A percentile compares a stretch with the other conserved stretches of the same genome.
Evolutionary conservation across 1,140 invertebrate species (phyloP).

Genomic region (Papilio polytes): DNA sequence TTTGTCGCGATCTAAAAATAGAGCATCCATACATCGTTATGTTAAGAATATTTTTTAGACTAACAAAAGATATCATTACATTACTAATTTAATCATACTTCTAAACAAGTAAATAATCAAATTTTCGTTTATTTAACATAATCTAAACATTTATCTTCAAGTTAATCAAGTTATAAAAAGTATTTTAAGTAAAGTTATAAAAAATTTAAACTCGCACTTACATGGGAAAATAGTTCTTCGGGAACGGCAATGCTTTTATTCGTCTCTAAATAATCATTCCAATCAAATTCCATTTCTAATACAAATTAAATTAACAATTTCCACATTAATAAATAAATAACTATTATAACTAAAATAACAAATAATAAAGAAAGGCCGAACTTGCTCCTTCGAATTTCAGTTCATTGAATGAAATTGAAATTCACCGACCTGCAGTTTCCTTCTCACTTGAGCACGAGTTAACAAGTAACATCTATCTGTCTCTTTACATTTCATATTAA

Average conservation of each 20-base stretch:
- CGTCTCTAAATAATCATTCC: slow-evolving; percentile 75
- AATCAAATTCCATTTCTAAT: slow-evolving; percentile 69
- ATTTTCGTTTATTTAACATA: slow-evolving; percentile 25
- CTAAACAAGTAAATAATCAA: neutral
- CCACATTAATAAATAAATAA: slow-evolving; percentile 45
- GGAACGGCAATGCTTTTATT: slow-evolving; percentile 73
- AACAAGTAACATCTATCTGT: slow-evolving; percentile 42
- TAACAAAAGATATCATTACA: slow-evolving; percentile 26
- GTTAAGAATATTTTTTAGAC: slow-evolving; percentile 41
- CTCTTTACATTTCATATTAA: slow-evolving; percentile 40
- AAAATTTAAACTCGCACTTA: slow-evolving; percentile 58
- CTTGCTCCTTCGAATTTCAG: slow-evolving; percentile 53
- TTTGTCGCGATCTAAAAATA: slow-evolving; percentile 53
- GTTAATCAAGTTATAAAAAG: slow-evolving; percentile 37
- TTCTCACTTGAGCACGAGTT: slow-evolving; percentile 43
- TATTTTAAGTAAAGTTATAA: slow-evolving; percentile 35
- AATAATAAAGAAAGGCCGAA: slow-evolving; percentile 53
- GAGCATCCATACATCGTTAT: slow-evolving; percentile 41
- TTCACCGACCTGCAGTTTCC: slow-evolving; percentile 50
- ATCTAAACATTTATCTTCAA: slow-evolving; percentile 13
- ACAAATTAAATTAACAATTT: slow-evolving; percentile 41
- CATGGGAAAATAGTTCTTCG: slow-evolving; percentile 81
- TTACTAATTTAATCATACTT: neutral
- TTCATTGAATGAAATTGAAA: slow-evolving; percentile 56
- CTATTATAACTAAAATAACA: slow-evolving; percentile 49